Conservation (phyloP, 2,888 invertebrate species). For the Penaeus monodon region DNA sequence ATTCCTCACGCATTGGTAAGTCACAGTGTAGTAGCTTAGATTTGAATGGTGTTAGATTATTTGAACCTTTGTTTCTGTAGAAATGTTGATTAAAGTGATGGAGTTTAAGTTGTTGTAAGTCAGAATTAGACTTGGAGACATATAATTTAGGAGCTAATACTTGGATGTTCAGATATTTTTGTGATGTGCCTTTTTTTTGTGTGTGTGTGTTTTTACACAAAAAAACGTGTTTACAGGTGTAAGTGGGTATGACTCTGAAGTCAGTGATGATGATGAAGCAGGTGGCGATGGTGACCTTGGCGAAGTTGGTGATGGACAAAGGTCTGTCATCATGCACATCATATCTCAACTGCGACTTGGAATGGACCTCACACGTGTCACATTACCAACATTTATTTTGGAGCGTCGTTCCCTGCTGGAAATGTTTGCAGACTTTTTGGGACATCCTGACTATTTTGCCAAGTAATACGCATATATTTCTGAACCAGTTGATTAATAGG, state of each 20-base stretch:
- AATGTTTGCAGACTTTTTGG: constrained; percentile 73
- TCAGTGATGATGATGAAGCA: constrained; percentile 56
- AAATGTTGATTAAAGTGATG: no score
- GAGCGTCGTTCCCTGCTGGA: constrained; percentile 72
- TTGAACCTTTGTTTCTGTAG: no score
- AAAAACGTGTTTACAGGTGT: constrained; percentile 10
- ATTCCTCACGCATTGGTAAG: constrained; percentile 26
- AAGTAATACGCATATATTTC: constrained; percentile 67
- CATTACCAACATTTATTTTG: constrained; percentile 72
- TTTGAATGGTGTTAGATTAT: not conserved
- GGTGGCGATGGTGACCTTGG: constrained; percentile 45
- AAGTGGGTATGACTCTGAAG: constrained; percentile 58
- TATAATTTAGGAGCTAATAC: no score
- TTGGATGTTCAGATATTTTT: no score
- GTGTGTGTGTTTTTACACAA: no score
- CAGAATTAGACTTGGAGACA: no score
- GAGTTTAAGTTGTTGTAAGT: no score
- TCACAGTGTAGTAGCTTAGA: not conserved
- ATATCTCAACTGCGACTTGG: constrained; percentile 73
- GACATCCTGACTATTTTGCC: constrained; percentile 71
- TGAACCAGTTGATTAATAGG: not conserved
- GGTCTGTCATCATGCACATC: constrained; percentile 71
- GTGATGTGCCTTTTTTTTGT: no score
- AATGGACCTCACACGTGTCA: constrained; percentile 73
- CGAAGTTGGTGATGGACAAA: constrained; percentile 57